A percentile compares a stretch with the other conserved stretches of the same genome.
Evolutionary conservation across 2,888 invertebrate genomes (phyloP).

Genomic region (Heliconius ismenius): DNA sequence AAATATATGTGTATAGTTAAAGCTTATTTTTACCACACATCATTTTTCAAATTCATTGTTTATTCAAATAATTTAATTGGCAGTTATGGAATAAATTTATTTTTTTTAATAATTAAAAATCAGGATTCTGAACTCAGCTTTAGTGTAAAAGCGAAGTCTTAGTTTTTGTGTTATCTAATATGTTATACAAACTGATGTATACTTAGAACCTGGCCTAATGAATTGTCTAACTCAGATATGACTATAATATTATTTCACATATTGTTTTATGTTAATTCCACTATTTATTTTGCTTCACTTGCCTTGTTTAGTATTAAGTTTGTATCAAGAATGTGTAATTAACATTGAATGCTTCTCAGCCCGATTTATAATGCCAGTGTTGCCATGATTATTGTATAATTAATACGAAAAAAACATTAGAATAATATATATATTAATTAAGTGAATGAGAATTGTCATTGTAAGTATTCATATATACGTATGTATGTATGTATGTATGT

Average conservation of each 20-base stretch:
- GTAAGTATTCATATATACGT: neutral
- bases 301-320: constrained; percentile 26
- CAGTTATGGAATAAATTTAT: no score
- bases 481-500: no score
- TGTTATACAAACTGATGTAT: neutral
- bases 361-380: constrained; percentile 6
- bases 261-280: constrained; percentile 24
- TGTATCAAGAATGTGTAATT: constrained; percentile 2
- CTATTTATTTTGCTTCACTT: constrained; percentile 38
- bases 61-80: no score
- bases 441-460: neutral
- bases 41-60: no score
- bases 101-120: no score
- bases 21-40: no score
- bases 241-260: constrained; percentile 18
- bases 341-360: neutral
- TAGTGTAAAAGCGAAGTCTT: neutral
- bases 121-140: no score
- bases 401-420: neutral
- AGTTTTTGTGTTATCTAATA: neutral
- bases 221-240: constrained; percentile 13
- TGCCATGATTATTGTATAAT: constrained; percentile 3
- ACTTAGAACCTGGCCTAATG: constrained; percentile 16
- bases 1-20: no score
- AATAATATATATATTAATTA: neutral